Evolutionary conservation across 2,113 vertebrate genomes (phyloP), one percentile per base, ranked within the genome.

Genomic region (Oceanodroma tethys): DNA sequence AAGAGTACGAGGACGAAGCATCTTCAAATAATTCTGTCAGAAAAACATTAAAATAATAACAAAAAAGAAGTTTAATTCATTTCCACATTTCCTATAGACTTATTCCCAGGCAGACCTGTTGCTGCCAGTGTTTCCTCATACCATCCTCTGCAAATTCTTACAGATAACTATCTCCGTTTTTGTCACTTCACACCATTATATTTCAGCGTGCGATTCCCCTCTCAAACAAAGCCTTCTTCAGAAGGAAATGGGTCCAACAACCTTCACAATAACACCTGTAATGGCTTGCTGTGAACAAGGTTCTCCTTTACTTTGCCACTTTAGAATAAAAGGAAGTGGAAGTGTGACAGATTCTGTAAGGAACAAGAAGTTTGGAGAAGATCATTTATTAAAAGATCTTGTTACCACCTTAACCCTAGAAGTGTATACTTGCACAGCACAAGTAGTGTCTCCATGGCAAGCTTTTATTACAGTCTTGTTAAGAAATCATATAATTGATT

Each of bases 351-450:
- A 59, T 38, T 78, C 52, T 87, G 55, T 23, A 84, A 84, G n/a
- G 80, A 94, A 78, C 38, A 63, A 84, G 72, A 94, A 88, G 86
- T 78, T 55, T 83, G 74, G 78, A 93, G 95, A 78, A 75, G 76
- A 91, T 52, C 0, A 1, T 88, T 93, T 95, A 92, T 70, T 91
- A 40, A 45, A 88, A 91, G 81, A 74, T 83, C 93, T 87, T 83
- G 63, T 63, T 87, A 84, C 78, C 94, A 91, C 52, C 83, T 96
- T 81, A 86, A 91, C 86, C 86, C 89, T 59, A 36, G 29, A 78
- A 93, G 42, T 48, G 55, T 48, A 62, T 17, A 34, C 78, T 74
- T 81, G 68, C 73, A 85, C 84, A 87, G 87, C 81, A 91, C 87
- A 74, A 89, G 73, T 18, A 60, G 38, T 47, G 60, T 86, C 76